These are phyloP conservation scores for Amblyopsis hoosieri DNA, from an alignment of 2,797 vertebrate genomes.

Conservation along the genomic window DNA sequence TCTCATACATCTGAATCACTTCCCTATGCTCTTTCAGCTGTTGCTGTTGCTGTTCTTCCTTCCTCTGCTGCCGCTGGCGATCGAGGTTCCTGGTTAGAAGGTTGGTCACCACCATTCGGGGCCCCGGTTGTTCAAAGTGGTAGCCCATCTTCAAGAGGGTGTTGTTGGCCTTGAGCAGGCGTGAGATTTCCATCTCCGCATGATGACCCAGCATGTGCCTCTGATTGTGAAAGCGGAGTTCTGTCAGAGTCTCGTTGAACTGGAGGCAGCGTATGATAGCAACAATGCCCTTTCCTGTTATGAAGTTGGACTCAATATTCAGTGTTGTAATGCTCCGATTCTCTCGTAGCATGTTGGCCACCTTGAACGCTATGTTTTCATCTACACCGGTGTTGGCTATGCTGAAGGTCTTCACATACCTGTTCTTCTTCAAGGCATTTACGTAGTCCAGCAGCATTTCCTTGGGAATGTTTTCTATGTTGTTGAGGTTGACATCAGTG, in stretches of 20 bases:
- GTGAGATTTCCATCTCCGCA: constrained; percentile 94
- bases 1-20: constrained; percentile 87
- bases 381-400: constrained; percentile 94
- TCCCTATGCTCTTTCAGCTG: constrained; percentile 85
- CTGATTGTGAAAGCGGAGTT: constrained; percentile 98
- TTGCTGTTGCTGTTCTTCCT: constrained; percentile 88
- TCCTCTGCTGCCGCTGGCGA: constrained; percentile 89
- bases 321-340: constrained; percentile 91
- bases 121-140: constrained; percentile 94
- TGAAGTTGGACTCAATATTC: constrained; percentile 94
- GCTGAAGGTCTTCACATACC: constrained; percentile 89
- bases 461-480: constrained; percentile 97
- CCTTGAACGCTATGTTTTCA: constrained; percentile 84
- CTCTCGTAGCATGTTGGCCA: constrained; percentile 97
- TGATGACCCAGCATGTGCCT: constrained; percentile 96
- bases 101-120: constrained; percentile 97
- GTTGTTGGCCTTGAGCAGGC: constrained; percentile 92
- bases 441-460: constrained; percentile 95
- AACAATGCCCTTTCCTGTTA: constrained; percentile 92
- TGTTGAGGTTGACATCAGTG: constrained; percentile 96
- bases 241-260: constrained; percentile 93
- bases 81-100: constrained; percentile 94
- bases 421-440: constrained; percentile 92
- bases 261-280: constrained; percentile 96
- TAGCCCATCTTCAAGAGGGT: constrained; percentile 97